Evolutionary conservation across 2,888 invertebrate genomes (phyloP).

Genomic region (Eremobia ochroleuca): DNA sequence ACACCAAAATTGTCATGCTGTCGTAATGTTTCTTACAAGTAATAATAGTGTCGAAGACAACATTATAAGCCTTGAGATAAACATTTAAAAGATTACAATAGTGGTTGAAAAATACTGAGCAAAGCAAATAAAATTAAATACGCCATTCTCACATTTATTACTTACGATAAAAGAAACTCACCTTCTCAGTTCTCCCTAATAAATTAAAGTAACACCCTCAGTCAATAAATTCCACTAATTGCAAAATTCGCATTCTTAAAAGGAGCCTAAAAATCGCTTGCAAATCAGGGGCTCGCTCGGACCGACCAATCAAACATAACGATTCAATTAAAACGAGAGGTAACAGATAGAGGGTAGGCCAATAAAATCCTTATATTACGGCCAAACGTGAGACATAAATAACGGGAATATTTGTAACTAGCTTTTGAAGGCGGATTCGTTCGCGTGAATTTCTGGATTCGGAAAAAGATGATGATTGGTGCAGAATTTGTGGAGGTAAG

Average conservation of each 20-base stretch:
- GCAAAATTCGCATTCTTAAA: conserved; percentile 61
- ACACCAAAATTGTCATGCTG: not conserved
- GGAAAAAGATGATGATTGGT: conserved; percentile 66
- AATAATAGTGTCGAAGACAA: not conserved
- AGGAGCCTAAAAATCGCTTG: conserved; percentile 56
- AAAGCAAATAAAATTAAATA: conserved; percentile 4
- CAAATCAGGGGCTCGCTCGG: conserved; percentile 61
- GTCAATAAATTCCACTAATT: conserved; percentile 56
- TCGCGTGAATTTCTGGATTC: conserved; percentile 50
- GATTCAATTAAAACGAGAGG: conserved; percentile 82
- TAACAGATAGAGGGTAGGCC: conserved; percentile 70
- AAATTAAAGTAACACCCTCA: conserved; percentile 54
- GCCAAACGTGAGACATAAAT: conserved; percentile 81
- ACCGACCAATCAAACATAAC: conserved; percentile 77
- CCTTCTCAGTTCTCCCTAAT: conserved; percentile 30
- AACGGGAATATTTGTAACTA: conserved; percentile 69
- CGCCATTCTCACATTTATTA: conserved; percentile 2
- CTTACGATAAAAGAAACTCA: conserved; percentile 34
- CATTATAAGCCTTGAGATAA: not conserved
- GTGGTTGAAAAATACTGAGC: not conserved
- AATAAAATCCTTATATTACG: conserved; percentile 83
- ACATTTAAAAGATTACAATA: not conserved
- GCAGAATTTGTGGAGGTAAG: conserved; percentile 73
- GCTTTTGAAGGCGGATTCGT: conserved; percentile 43
- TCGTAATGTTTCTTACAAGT: not conserved